A percentile compares a stretch with the other conserved stretches of the same genome.
These are phyloP conservation scores for Aurelia aurita DNA, from an alignment of 30 jellyfish, hydroid and myxozoan genomes.

Conservation along the genomic window DNA sequence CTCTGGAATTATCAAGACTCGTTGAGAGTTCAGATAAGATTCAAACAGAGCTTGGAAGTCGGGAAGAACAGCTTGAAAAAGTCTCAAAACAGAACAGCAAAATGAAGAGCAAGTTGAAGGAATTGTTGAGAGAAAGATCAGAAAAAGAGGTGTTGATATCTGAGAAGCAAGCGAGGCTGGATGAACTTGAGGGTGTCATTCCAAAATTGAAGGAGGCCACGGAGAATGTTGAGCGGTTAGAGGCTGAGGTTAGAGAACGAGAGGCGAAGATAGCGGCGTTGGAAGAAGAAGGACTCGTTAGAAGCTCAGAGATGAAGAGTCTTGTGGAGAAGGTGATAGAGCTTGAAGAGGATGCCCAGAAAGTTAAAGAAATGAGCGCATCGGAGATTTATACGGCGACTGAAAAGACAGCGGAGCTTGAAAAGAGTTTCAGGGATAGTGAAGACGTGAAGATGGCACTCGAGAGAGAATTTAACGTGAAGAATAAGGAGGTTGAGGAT, in stretches of 20 bases:
- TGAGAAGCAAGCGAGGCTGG: slow-evolving; percentile 41
- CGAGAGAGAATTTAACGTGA: slow-evolving; percentile 6
- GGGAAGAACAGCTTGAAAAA: slow-evolving; percentile 53
- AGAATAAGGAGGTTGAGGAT: slow-evolving; percentile 19
- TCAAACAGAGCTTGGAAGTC: slow-evolving; percentile 30
- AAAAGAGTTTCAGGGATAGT: slow-evolving; percentile 12
- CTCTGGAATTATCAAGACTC: slow-evolving; percentile 25
- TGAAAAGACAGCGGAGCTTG: slow-evolving; percentile 51
- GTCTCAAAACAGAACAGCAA: slow-evolving; percentile 42
- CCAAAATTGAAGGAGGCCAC: slow-evolving; percentile 27
- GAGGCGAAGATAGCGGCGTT: slow-evolving; percentile 1
- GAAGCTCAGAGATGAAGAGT: background rate
- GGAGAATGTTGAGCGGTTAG: slow-evolving; percentile 7
- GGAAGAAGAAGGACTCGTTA: slow-evolving; percentile 17
- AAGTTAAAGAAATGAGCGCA: slow-evolving; percentile 22
- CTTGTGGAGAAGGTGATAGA: slow-evolving; percentile 14
- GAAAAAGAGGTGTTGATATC: slow-evolving; percentile 21
- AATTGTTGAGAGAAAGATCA: slow-evolving; percentile 23
- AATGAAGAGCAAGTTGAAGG: slow-evolving; percentile 56
- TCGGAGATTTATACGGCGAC: slow-evolving; percentile 28
- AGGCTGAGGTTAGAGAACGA: slow-evolving; percentile 14
- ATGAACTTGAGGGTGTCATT: slow-evolving; percentile 30
- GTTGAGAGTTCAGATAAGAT: slow-evolving; percentile 24
- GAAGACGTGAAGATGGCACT: slow-evolving; percentile 14
- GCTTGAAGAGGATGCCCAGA: slow-evolving; percentile 18